A percentile compares a stretch with the other conserved stretches of the same genome.
Conservation (phyloP, 2,113 vertebrate genomes). For the Colaptes auratus region DNA sequence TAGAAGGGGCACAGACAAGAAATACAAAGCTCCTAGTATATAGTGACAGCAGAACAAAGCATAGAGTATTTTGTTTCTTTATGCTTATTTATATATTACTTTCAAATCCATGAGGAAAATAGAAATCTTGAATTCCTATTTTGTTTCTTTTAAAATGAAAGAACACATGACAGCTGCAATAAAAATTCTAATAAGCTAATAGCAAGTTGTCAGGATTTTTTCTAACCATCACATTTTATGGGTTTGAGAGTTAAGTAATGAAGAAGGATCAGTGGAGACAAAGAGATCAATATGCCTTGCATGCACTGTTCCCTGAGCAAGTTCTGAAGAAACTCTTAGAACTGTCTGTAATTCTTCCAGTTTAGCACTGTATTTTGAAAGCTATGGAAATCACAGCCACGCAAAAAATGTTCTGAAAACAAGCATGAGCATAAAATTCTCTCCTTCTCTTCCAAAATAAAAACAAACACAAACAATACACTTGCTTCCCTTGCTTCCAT, state of each 20-base stretch:
- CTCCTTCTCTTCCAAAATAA: not conserved
- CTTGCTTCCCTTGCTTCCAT: not conserved
- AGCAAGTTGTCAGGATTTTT: not conserved
- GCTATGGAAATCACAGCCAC: not conserved
- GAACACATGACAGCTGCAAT: not conserved
- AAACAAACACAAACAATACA: not conserved
- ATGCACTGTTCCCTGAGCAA: not conserved
- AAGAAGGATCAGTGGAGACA: slow-evolving; percentile 6
- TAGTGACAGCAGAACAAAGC: not conserved
- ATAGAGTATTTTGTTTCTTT: not conserved
- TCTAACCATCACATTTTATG: not conserved
- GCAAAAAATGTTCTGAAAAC: not conserved
- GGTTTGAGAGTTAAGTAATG: slow-evolving; percentile 33
- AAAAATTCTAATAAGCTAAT: slow-evolving; percentile 16
- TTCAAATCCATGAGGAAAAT: not conserved
- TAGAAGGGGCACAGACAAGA: not conserved
- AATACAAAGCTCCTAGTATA: not conserved
- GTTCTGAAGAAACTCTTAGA: not conserved
- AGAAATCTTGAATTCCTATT: not conserved
- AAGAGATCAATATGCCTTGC: slow-evolving; percentile 27
- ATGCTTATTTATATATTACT: not conserved
- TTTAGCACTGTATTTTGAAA: not conserved
- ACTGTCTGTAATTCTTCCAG: not conserved
- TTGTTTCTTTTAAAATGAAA: not conserved
- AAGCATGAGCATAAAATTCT: not conserved